Evolutionary conservation across 2,797 vertebrate species (phyloP).

Genomic region (Arnoldichthys spilopterus): DNA sequence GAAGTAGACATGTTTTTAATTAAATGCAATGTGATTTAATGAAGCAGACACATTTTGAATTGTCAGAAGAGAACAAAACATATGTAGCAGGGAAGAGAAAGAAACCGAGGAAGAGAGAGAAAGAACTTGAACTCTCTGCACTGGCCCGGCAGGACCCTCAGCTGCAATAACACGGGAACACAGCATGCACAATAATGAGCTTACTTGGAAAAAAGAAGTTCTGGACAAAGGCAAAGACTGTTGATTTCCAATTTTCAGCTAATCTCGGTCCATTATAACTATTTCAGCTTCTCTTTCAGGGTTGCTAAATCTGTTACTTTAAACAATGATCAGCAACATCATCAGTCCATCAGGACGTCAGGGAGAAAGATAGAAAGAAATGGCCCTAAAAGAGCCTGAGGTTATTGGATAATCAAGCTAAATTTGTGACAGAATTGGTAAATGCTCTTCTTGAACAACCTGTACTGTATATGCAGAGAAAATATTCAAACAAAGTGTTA

Average conservation of each 20-base stretch:
- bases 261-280: constrained; percentile 20
- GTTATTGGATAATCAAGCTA: constrained; percentile 13
- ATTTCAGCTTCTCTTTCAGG: constrained; percentile 10
- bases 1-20: not conserved
- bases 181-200: constrained; percentile 19
- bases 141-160: constrained; percentile 21
- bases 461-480: not conserved
- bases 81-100: not conserved
- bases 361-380: not conserved
- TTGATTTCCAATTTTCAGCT: constrained; percentile 21
- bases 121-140: constrained; percentile 9
- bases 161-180: constrained; percentile 39
- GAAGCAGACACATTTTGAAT: not conserved
- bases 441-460: not conserved
- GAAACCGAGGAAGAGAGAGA: not conserved
- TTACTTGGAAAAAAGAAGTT: constrained; percentile 16
- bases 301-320: constrained; percentile 28
- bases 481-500: not conserved
- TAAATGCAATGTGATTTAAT: not conserved
- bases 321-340: constrained; percentile 1
- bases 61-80: constrained; percentile 1
- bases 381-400: not conserved
- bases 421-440: not conserved
- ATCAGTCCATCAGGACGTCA: not conserved
- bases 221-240: constrained; percentile 27